Conservation (phyloP, 2,113 vertebrate genomes). For the Oreochromis spilurus region DNA sequence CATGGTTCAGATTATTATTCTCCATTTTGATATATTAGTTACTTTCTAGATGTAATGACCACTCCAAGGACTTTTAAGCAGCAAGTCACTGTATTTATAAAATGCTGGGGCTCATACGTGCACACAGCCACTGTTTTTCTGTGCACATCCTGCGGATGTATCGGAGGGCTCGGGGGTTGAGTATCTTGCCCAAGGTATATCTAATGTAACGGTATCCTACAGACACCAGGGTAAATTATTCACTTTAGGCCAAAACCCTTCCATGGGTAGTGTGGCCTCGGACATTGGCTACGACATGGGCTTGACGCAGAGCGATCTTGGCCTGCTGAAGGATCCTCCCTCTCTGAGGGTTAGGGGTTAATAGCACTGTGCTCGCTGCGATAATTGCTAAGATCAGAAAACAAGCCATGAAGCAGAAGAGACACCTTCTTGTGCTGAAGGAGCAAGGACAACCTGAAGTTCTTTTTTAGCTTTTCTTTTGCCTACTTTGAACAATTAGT, state of each 20-base stretch:
- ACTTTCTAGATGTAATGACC: neutral
- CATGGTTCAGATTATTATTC: accelerated
- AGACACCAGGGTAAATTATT: slow-evolving; percentile 75
- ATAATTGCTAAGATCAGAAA: neutral
- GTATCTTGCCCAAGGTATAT: neutral
- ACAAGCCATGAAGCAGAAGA: neutral
- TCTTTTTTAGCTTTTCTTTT: neutral
- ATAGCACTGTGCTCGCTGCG: accelerated
- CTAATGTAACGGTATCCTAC: neutral
- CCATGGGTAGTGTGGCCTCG: slow-evolving; percentile 84
- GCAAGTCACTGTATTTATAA: neutral
- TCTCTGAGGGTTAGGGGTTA: slow-evolving; percentile 61
- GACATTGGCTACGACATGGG: slow-evolving; percentile 85
- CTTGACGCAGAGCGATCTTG: slow-evolving; percentile 82
- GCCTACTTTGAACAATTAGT: neutral
- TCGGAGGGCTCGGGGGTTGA: neutral
- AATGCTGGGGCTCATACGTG: neutral
- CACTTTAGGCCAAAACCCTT: slow-evolving; percentile 81
- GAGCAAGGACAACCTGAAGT: neutral
- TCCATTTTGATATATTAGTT: neutral
- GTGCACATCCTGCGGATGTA: neutral
- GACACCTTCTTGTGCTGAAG: neutral
- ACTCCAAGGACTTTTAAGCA: neutral
- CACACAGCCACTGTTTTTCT: accelerated
- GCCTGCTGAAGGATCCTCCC: slow-evolving; percentile 82